Conservation (phyloP, 1,140 invertebrate genomes). For the Nilaparvata lugens region DNA sequence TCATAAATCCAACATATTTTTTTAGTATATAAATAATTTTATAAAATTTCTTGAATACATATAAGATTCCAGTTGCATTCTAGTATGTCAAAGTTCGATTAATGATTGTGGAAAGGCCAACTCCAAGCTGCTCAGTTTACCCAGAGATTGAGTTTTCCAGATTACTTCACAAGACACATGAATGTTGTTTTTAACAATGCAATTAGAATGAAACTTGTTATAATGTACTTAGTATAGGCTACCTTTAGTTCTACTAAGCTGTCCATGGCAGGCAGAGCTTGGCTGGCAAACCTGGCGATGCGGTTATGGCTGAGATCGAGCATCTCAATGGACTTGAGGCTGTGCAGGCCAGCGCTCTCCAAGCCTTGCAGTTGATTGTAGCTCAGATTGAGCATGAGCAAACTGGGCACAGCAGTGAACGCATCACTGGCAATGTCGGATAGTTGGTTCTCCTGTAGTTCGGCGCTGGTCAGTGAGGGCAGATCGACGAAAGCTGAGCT, state of each 20-base stretch:
- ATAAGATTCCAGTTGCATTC: too few relatives aligned
- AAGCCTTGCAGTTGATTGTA: conserved; percentile 61
- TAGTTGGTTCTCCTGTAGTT: conserved; percentile 72
- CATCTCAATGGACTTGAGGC: conserved; percentile 65
- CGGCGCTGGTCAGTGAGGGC: conserved; percentile 57
- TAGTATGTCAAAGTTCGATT: too few relatives aligned
- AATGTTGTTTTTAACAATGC: background rate
- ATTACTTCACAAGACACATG: too few relatives aligned
- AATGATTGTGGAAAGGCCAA: too few relatives aligned
- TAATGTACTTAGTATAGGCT: conserved; percentile 20
- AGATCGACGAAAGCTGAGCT: conserved; percentile 67
- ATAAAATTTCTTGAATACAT: too few relatives aligned
- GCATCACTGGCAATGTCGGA: conserved; percentile 60
- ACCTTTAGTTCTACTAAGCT: conserved; percentile 75
- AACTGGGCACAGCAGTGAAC: conserved; percentile 63
- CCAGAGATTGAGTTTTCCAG: background rate
- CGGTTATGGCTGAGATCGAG: conserved; percentile 69
- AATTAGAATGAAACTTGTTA: background rate
- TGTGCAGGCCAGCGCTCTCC: conserved; percentile 59
- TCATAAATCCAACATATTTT: too few relatives aligned
- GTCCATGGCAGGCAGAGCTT: conserved; percentile 57
- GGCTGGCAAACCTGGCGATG: conserved; percentile 53
- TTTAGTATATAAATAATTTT: too few relatives aligned
- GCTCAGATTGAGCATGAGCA: conserved; percentile 74
- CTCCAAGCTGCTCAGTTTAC: background rate